Percentiles rank a stretch among this genome's conserved stretches.
Conservation (phyloP, 1,140 invertebrate genomes). For the Homarus americanus region DNA sequence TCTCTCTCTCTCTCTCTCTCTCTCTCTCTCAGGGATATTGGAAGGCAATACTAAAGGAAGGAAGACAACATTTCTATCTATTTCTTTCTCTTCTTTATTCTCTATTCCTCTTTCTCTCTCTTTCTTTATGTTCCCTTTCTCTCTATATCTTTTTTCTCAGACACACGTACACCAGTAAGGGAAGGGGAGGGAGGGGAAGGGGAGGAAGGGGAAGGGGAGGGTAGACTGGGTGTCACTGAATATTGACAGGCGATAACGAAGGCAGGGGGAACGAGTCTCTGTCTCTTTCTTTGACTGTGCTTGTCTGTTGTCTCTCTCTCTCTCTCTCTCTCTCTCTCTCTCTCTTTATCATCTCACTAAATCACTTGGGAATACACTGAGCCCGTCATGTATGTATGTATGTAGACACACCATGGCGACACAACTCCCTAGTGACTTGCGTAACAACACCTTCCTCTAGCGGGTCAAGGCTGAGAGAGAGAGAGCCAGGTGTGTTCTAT, state of each 20-base stretch:
- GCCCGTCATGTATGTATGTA: neutral
- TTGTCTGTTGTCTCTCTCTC: no score
- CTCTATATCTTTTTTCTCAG: neutral
- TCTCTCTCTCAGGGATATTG: no score
- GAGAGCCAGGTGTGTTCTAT: neutral
- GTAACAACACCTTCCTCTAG: neutral
- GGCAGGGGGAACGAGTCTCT: neutral
- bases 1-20: constrained; percentile 4
- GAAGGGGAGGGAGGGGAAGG: no score
- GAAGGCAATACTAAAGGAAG: no score
- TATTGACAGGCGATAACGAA: neutral
- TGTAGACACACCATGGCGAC: neutral
- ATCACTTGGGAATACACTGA: neutral
- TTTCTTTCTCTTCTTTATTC: no score
- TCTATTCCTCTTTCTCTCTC: no score
- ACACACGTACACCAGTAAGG: neutral
- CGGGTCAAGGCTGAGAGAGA: neutral
- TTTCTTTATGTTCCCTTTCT: no score
- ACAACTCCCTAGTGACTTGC: neutral
- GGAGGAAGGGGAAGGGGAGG: no score
- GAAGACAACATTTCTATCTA: no score
- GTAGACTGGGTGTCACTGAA: neutral
- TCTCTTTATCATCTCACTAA: constrained; percentile 1
- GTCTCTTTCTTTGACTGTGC: constrained; percentile 10
- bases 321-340: constrained; percentile 19